Conservation (phyloP, 2,797 vertebrate species). For the Chloroceryle inda region DNA sequence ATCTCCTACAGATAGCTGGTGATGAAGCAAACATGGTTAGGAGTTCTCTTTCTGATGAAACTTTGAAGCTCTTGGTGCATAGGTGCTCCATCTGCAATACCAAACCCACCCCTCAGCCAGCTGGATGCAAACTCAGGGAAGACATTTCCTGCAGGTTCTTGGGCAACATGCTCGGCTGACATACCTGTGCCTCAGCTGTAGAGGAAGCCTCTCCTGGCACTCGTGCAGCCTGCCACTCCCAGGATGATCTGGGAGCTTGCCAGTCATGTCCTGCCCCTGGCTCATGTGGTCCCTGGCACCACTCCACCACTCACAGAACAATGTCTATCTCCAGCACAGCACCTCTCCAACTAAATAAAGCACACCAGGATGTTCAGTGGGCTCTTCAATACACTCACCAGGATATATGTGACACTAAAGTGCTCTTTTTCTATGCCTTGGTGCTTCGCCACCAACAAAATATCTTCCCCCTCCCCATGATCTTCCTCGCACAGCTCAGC, state of each 20-base stretch:
- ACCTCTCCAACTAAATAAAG: not conserved
- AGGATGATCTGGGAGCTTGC: not conserved
- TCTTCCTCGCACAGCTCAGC: not conserved
- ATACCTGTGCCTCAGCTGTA: not conserved
- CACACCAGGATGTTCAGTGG: not conserved
- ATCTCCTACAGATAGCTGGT: not conserved
- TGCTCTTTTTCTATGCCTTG: not conserved
- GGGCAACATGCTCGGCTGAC: not conserved
- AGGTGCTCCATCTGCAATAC: not conserved
- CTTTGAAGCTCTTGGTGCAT: not conserved
- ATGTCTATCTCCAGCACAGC: not conserved
- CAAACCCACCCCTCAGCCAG: not conserved
- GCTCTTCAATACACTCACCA: not conserved
- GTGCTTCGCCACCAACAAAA: slow-evolving; percentile 2
- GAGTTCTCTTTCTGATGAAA: not conserved
- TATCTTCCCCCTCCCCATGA: not conserved
- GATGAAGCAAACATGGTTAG: not conserved
- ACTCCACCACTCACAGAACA: not conserved
- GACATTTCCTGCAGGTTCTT: not conserved
- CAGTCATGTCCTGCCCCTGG: not conserved
- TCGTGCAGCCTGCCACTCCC: not conserved
- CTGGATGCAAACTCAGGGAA: not conserved
- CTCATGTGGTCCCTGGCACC: not conserved
- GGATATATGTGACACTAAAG: not conserved
- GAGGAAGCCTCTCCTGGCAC: not conserved